Evolutionary conservation across 1,140 invertebrate genomes (phyloP), one percentile per base, ranked within the genome.

Genomic region (Paramacrobiotus metropolitanus): DNA sequence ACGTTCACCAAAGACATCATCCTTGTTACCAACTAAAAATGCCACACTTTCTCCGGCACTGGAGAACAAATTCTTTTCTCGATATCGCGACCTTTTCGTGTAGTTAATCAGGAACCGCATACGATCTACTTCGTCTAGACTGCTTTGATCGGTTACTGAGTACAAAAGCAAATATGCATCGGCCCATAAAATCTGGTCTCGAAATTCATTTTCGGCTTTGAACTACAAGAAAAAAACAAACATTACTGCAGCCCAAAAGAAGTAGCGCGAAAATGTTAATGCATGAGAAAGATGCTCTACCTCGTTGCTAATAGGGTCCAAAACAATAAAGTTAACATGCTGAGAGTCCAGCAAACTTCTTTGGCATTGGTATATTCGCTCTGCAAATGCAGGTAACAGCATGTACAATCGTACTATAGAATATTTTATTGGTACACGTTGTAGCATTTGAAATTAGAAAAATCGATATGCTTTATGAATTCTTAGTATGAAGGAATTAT

Each of bases 121-220:
- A 2, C 83, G 77, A 68, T 83, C 83, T 67, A 83, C 85, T 79
- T 83, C 82, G 48, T 78, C 74, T 71, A 92, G 90, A 21, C 86
- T 88, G 55, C 78, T 75, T 44, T 85, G 76, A 70, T 93, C 87
- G 0, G 85, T 91, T 66, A 92, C 90, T 29, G 87, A 87, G 72
- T 92, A 93, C 2, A 92, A 86, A 21, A 92, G 76, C 28, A 89
- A 77, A 45, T 89, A 76, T 2, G 86, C 87, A 71, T 92, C 88
- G 0, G 86, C 87, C 87, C 84, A 87, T 31, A 83, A 75, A 31
- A 87, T 83, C 67, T 86, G 83, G 18, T 81, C 79, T 87, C 84
- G 76, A 48, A 80, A 78, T 28, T 85, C 83, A 60, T 85, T 70
- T 63, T 87, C 86, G 9, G 65, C 66, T 67, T 70, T n/a, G 9